phyloP scores from a whole-genome alignment of 2,797 vertebrate species.

The Crenichthys baileyi region DNA sequence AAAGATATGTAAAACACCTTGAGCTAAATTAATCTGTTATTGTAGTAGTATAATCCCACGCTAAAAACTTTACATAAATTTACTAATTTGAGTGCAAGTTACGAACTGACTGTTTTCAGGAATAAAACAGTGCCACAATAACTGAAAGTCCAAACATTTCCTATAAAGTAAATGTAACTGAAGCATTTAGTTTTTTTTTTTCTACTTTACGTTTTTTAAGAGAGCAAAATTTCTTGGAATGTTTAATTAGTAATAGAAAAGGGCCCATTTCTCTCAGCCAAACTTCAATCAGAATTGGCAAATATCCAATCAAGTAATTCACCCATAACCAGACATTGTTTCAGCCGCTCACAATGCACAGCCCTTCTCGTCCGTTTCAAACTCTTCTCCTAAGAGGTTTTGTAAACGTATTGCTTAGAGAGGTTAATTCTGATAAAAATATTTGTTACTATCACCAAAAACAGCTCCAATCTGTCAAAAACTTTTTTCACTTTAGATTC shows the following conservation, averaged over 20 bases:
- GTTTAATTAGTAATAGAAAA: not conserved
- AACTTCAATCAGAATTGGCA: too few relatives aligned
- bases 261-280: too few relatives aligned
- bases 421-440: too few relatives aligned
- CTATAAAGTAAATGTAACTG: not conserved
- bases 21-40: not conserved
- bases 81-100: not conserved
- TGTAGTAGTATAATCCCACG: not conserved
- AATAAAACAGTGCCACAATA: not conserved
- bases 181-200: not conserved
- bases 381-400: too few relatives aligned
- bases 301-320: too few relatives aligned
- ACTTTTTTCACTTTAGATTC: too few relatives aligned
- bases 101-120: not conserved
- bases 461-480: too few relatives aligned
- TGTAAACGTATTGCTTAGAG: too few relatives aligned
- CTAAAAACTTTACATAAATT: not conserved
- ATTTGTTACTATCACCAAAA: too few relatives aligned
- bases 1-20: not conserved
- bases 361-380: too few relatives aligned
- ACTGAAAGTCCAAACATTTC: not conserved
- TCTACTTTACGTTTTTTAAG: not conserved
- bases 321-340: too few relatives aligned
- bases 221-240: not conserved
- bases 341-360: too few relatives aligned